Evolutionary conservation across 2,888 invertebrate species (phyloP), one percentile per base, ranked within the genome.

Genomic region (Ichneumoninae sp.): DNA sequence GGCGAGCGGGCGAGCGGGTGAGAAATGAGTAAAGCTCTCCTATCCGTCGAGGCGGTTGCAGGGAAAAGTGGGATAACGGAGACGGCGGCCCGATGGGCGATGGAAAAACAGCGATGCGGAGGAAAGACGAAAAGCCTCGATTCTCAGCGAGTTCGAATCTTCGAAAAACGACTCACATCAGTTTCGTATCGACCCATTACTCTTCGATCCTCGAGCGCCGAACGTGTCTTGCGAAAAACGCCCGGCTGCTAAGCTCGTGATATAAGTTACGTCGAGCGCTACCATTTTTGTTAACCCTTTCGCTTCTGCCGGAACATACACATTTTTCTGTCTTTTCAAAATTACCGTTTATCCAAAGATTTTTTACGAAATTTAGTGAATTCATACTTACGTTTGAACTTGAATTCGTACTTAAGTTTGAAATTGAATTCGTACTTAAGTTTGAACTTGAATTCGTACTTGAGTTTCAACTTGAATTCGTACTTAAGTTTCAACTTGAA

Each of bases 121-220:
- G 65, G 65, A 73, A 63, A 75, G 74, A 83, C 65, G 30, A 63
- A 75, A 52, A 22, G 63, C 65, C 74, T 47, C 54, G 69, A 83
- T 83, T 74, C 74, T 44, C 73, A n/a, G 69, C 63, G 33, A 50
- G 66, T 77, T 69, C 70, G 63, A 68, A 78, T 83, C 63, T 44
- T 54, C 73, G 78, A 83, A 68, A 69, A 79, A 66, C 65, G 74
- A 70, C 73, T 75, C 54, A 44, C 78, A 75, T 83, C 70, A 74
- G 74, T 78, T 83, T 69, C 74, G 66, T 83, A 68, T 73, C 60
- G 60, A 50, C 50, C 30, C 60, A 77, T 60, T 66, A 82, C 77
- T 63, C 60, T 78, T 47, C 36, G 70, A 70, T 70, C 70, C 36
- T 60, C 22, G 63, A 70, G 19, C 50, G 7, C 6, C 10, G 33